Evolutionary conservation across 1,140 invertebrate genomes (phyloP).

Genomic region (Whitmania pigra): DNA sequence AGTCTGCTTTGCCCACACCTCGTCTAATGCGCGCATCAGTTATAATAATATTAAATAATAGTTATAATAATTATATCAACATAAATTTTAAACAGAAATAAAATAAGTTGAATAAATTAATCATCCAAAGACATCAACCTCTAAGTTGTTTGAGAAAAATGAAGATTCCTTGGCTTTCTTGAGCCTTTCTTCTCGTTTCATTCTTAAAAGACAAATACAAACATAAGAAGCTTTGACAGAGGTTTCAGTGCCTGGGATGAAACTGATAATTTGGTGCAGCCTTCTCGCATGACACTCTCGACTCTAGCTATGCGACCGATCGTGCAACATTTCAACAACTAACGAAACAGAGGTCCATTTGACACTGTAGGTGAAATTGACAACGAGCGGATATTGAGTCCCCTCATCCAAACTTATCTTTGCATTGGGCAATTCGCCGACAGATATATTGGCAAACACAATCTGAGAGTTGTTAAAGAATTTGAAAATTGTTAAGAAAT

Average conservation of each 20-base stretch:
- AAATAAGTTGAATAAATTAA: no score
- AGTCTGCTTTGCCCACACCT: no score
- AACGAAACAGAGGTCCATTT: conserved; percentile 44
- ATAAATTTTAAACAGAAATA: no score
- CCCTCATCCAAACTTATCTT: conserved; percentile 41
- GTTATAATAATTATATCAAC: no score
- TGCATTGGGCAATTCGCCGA: conserved; percentile 35
- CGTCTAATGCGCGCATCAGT: no score
- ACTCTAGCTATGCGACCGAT: no score
- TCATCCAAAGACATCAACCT: conserved; percentile 26
- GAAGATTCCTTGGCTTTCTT: conserved; percentile 40
- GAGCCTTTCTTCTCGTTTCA: conserved; percentile 40
- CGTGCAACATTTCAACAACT: conserved; percentile 24
- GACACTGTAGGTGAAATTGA: conserved; percentile 45
- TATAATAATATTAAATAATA: no score
- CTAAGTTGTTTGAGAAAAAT: conserved; percentile 47
- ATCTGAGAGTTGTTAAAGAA: conserved; percentile 30
- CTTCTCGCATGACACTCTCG: no score
- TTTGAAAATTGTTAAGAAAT: neutral
- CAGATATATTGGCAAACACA: conserved; percentile 46
- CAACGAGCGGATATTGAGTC: conserved; percentile 34
- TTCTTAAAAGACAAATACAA: conserved; percentile 30
- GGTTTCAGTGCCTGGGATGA: no score
- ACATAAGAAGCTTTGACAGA: neutral
- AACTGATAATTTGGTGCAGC: no score